Percentiles rank a stretch among this genome's conserved stretches.
Evolutionary conservation across 2,797 vertebrate species (phyloP).

Genomic region (Anguilla megastoma): DNA sequence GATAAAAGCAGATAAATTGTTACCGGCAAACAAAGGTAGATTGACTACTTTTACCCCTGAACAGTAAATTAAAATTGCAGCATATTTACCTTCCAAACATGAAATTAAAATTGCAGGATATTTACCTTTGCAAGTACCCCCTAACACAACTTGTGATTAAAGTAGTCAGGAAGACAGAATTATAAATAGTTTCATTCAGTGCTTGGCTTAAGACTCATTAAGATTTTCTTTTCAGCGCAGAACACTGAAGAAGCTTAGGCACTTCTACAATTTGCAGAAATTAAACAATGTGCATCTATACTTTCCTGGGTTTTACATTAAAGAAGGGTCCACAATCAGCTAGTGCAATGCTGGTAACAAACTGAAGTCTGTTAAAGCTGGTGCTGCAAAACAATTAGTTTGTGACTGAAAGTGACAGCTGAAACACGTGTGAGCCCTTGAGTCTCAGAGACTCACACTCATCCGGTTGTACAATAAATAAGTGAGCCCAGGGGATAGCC

Average conservation of each 20-base stretch:
- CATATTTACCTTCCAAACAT: slow-evolving; percentile 21
- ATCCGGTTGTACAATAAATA: background rate
- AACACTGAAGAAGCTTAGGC: slow-evolving; percentile 12
- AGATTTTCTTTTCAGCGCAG: background rate
- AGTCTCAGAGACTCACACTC: background rate
- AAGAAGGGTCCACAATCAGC: slow-evolving; percentile 63
- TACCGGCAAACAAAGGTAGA: slow-evolving; percentile 23
- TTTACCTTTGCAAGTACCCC: slow-evolving; percentile 30
- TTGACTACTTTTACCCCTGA: background rate
- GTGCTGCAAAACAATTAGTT: slow-evolving; percentile 46
- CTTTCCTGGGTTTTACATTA: slow-evolving; percentile 48
- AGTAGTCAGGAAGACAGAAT: slow-evolving; percentile 20
- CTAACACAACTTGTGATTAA: slow-evolving; percentile 15
- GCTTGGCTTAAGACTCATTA: slow-evolving; percentile 27
- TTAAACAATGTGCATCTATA: slow-evolving; percentile 28
- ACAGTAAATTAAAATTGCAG: slow-evolving; percentile 25
- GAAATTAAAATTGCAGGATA: slow-evolving; percentile 24
- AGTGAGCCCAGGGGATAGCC: slow-evolving; percentile 45
- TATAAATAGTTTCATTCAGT: slow-evolving; percentile 28
- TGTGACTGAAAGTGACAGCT: background rate
- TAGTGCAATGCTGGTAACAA: slow-evolving; percentile 61
- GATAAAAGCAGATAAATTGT: slow-evolving; percentile 8
- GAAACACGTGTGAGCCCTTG: background rate
- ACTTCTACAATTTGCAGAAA: slow-evolving; percentile 19
- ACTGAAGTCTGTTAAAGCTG: slow-evolving; percentile 47